Base-by-base conservation (phyloP, 2,797 vertebrate genomes). In the Alectoris magna region DNA sequence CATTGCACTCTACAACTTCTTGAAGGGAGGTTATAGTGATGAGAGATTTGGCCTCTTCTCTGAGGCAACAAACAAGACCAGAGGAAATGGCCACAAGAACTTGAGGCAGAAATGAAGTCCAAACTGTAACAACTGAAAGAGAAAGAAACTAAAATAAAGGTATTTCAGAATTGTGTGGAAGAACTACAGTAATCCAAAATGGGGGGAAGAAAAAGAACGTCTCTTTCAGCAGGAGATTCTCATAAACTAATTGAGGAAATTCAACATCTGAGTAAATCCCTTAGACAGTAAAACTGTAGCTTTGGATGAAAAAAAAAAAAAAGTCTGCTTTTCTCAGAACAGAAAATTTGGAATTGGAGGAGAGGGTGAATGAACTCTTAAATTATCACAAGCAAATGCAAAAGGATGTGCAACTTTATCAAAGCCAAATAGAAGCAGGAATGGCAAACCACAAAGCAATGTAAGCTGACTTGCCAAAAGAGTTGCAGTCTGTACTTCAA, bases 261-360 rank as follows among this genome's bases (percentile, higher is more conserved):
- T 70, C 94, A 97, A 7, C 97, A 97, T 66, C 97, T 99, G 43
- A 98, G 97, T 8, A 98, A 98, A 78, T 99, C 98, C 8, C 96
- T 91, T 97, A 31, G 99, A 99, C 56, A 98, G 98, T 1, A 98
- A 99, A 96, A 89, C 91, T 0, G 49, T 99, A 92, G 98, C 98
- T 67, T 96, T 98, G 73, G 99, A 99, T 92, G 98, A 98, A 11
- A 99, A 98, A 97, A 99, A 97, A 93, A 98, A 99, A 64, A 93
- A 98, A 99, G 63, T 98, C 98, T 97, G 98, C 99, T 27, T 95
- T 99, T 91, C 98, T 99, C 68, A 98, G 98, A 80, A 98, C 96
- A 92, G 98, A 98, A 87, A 99, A 98, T 75, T 86, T 98, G 4
- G 93, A 98, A 23, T 96, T 99, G 44, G 98, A 98, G 90, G 98